Evolutionary conservation across 2,113 vertebrate species (phyloP), one percentile per base, ranked within the genome.

Genomic region (Serilophus lunatus): DNA sequence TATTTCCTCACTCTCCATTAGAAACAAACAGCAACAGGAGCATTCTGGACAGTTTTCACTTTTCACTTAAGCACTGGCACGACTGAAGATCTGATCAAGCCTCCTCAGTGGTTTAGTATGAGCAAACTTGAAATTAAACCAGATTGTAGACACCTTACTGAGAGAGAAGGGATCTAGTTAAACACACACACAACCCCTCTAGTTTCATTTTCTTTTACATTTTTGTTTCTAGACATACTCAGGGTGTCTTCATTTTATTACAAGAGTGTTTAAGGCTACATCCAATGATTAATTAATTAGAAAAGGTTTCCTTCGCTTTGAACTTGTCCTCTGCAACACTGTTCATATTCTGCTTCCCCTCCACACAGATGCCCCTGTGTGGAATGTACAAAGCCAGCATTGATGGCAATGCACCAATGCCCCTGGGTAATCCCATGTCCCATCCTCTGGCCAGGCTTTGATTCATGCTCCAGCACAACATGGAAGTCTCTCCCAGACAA

Each of bases 41-140:
- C 29, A 18, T 79, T 42, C 70, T 79, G 75, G 87, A n/a, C 51
- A 74, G 38, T 44, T 92, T 63, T 51, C 35, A 23, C 38, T 92
- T 90, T 85, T 77, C 70, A 19, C 63, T 90, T 38, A 26, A 60
- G 65, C 31, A 17, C 35, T 77, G 70, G 45, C 42, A 57, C 7
- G 66, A 51, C 75, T 74, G 59, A 81, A 93, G 83, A 71, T 78
- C 50, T 75, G 71, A 50, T 44, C 44, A 66, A 88, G 64, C 18
- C 18, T 53, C 31, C 76, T 92, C 13, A 60, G n/a, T 47, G 29
- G 40, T 83, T 90, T 90, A 56, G 44, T 31, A 47, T 3, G 59
- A 70, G n/a, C 63, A 92, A 88, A 78, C 71, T n/a, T 56, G 28
- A 88, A 86, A 86, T 83, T 80, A 86, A 95, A 92, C 6, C 50